phyloP scores from a whole-genome alignment of 2,888 invertebrate species.

The Merodon equestris region DNA sequence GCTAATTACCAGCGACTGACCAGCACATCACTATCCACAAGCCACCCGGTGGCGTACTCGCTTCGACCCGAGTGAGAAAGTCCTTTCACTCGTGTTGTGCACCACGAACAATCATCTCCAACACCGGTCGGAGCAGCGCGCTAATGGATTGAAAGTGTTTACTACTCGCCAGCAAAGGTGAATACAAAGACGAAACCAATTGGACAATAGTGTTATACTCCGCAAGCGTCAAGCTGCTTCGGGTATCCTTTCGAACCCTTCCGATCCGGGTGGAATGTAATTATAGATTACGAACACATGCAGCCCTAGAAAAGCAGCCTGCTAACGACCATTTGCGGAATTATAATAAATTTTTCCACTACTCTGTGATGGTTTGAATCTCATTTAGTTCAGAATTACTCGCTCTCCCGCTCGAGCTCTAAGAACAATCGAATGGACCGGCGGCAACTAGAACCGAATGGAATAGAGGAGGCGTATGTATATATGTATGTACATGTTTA shows the following conservation, averaged over 20 bases:
- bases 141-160: slow-evolving; percentile 53
- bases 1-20: slow-evolving; percentile 65
- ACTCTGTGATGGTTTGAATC: slow-evolving; percentile 12
- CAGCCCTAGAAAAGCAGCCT: background rate
- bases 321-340: slow-evolving; percentile 24
- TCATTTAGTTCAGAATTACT: slow-evolving; percentile 33
- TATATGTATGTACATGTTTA: background rate
- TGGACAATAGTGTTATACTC: slow-evolving; percentile 14
- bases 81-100: slow-evolving; percentile 3
- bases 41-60: background rate
- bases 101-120: slow-evolving; percentile 36
- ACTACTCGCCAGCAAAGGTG: slow-evolving; percentile 14
- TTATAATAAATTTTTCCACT: slow-evolving; percentile 35
- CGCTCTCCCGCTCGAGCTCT: background rate
- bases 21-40: slow-evolving; percentile 40
- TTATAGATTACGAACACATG: slow-evolving; percentile 17
- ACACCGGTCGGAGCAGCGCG: background rate
- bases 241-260: background rate
- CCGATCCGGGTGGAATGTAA: slow-evolving; percentile 7
- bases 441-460: too few relatives aligned
- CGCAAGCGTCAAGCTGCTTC: background rate
- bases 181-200: slow-evolving; percentile 3
- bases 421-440: slow-evolving; percentile 1
- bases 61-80: slow-evolving; percentile 1
- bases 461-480: too few relatives aligned